Evolutionary conservation across 2,797 vertebrate genomes (phyloP), one percentile per base, ranked within the genome.

Genomic region (Myripristis jacobus): DNA sequence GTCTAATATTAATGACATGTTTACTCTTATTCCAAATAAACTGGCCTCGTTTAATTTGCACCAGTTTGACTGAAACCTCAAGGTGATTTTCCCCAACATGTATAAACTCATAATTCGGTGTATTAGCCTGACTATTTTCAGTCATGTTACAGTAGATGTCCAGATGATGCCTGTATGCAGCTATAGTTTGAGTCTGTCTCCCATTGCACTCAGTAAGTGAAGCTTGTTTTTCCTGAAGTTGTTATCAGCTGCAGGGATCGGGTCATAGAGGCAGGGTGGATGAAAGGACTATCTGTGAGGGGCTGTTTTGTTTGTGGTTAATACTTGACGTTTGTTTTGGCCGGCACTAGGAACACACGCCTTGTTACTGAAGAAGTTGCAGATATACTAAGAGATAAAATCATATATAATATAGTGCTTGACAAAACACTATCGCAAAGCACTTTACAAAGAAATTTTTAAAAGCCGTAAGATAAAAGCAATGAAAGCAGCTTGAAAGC

Each of bases 261-360:
- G 60, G 44, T 3, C 41, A 44, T 60, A 16, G 16, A 62, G 7
- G 22, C 18, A 11, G 51, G 15, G 1, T 12, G 41, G 57, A 72
- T 77, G 60, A 72, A 82, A 61, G 60, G 51, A 8, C 9, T 71
- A 27, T 74, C 57, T 74, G 60, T 79, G 10, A 50, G 21, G 21
- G 21, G 22, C 51, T 66, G 41, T 19, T 70, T 66, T 41, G 57
- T 70, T 54, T 64, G 57, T 27, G 46, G 36, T 66, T n/a, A 55
- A 7, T 55, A 12, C 56, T 54, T 51, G 15, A 58, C 64, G 22
- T 31, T 79, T 62, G 31, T 18, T 25, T 63, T 55, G 4, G 24
- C 21, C 31, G 16, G 7, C 13, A 54, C 27, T 4, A 10, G 34
- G 6, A 22, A 7, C 9, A 9, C 21, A 12, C n/a, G 27, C 9